Evolutionary conservation across 1,140 invertebrate species (phyloP), one percentile per base, ranked within the genome.

Genomic region (Sitobion miscanthi): DNA sequence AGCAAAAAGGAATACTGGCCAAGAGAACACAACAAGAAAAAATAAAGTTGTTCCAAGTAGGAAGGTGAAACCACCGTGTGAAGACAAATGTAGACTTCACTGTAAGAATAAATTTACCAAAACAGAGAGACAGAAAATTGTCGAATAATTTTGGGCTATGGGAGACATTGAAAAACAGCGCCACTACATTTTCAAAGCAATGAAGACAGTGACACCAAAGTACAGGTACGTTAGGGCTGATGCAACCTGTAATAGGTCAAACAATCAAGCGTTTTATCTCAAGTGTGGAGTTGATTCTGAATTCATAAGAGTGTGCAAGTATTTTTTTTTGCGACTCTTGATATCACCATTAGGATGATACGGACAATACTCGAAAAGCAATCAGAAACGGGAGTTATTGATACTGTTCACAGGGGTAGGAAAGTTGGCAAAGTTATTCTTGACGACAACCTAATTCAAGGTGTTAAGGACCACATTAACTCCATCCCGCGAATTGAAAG

Each of bases 401-500:
- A 49, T 35, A 52, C 30, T 86, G 87, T 49, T 49, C 87, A 47
- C 6, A 54, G n/a, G 52, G 42, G 93, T 25, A 88, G 89, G 54
- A 89, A 94, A 89, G 88, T 91, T 47, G 93, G 90, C 47, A 90
- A 94, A 49, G 77, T 52, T 38, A 20, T n/a, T 83, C 62, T 94
- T 23, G 47, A 93, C 30, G 47, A 69, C 91, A 49, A 85, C 82
- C 47, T 94, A 35, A 93, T 83, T 94, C 69, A 94, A 85, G 38
- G 91, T 62, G 91, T 94, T 49, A 54, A 86, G 89, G 54, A 82
- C 17, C 94, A 94, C 82, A 94, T 94, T 90, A 94, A 94, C 30
- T 93, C 90, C 94, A 94, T 94, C 25, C 88, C 88, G n/a, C 93
- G 90, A 92, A 94, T 94, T 86, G 94, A 94, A 83, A 94, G 91